Evolutionary conservation across 1,140 invertebrate species (phyloP).

Genomic region (Philotrypesis tridentata): DNA sequence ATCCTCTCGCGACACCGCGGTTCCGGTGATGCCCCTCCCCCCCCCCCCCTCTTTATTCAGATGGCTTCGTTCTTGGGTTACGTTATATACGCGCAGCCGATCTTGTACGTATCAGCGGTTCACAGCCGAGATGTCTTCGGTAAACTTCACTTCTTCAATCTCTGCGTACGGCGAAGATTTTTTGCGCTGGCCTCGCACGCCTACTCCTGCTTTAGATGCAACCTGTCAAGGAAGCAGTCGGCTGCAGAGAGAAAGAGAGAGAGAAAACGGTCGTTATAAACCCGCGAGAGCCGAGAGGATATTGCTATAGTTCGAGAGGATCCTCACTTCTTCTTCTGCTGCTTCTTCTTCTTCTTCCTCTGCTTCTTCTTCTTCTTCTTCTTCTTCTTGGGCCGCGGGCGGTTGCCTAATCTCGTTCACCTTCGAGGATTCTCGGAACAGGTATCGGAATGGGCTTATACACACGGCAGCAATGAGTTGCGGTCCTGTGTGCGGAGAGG

Average conservation of each 20-base stretch:
- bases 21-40: too few relatives aligned
- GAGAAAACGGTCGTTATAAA: neutral
- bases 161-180: too few relatives aligned
- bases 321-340: neutral
- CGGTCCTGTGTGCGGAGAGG: neutral
- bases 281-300: neutral
- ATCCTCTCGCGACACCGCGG: too few relatives aligned
- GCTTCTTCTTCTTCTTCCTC: neutral
- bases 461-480: slow-evolving; percentile 28
- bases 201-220: neutral
- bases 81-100: too few relatives aligned
- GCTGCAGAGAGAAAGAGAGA: neutral
- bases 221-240: neutral
- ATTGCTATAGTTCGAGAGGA: slow-evolving; percentile 10
- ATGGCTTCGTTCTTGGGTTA: too few relatives aligned
- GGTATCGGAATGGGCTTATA: slow-evolving; percentile 43
- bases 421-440: slow-evolving; percentile 58
- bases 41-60: too few relatives aligned
- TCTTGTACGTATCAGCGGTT: too few relatives aligned
- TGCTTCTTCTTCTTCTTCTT: neutral
- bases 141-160: too few relatives aligned
- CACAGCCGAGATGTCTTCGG: too few relatives aligned
- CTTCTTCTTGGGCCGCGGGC: slow-evolving; percentile 19
- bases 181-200: too few relatives aligned
- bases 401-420: slow-evolving; percentile 58